phyloP scores from a whole-genome alignment of 2,888 invertebrate genomes.

The Petrophora chlorosata region DNA sequence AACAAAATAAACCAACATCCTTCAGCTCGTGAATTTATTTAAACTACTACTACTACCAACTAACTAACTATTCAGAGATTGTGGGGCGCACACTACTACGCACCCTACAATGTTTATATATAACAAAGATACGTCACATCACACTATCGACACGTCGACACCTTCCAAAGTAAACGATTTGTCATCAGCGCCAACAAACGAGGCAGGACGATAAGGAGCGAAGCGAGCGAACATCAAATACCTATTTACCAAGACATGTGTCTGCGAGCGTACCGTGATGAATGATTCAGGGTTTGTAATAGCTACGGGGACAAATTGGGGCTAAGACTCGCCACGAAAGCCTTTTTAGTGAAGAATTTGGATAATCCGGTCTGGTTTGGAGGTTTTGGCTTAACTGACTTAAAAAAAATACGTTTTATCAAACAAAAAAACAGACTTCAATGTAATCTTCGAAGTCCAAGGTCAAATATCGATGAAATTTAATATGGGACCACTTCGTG shows the following conservation, averaged over 20 bases:
- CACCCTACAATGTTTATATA: no score
- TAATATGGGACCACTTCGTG: no score
- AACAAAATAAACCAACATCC: no score
- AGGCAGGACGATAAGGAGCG: constrained; percentile 9
- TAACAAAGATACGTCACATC: no score
- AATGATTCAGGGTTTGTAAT: constrained; percentile 12
- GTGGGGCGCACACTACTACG: no score
- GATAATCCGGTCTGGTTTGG: constrained; percentile 1
- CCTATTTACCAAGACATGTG: constrained; percentile 27
- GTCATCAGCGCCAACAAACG: constrained; percentile 10
- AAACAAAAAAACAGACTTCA: background rate
- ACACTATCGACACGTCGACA: no score
- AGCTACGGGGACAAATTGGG: constrained; percentile 18
- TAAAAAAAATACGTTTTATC: background rate
- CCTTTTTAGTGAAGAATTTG: constrained; percentile 1
- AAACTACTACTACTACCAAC: no score
- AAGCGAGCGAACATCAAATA: constrained; percentile 22
- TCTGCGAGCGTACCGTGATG: constrained; percentile 16
- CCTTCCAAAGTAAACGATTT: no score
- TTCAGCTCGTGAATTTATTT: no score
- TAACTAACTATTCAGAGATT: no score
- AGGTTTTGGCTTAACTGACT: background rate
- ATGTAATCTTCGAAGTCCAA: no score
- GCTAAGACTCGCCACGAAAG: background rate
- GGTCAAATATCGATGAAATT: no score